phyloP scores from a whole-genome alignment of 1,140 invertebrate species.

The Chionoecetes opilio region DNA sequence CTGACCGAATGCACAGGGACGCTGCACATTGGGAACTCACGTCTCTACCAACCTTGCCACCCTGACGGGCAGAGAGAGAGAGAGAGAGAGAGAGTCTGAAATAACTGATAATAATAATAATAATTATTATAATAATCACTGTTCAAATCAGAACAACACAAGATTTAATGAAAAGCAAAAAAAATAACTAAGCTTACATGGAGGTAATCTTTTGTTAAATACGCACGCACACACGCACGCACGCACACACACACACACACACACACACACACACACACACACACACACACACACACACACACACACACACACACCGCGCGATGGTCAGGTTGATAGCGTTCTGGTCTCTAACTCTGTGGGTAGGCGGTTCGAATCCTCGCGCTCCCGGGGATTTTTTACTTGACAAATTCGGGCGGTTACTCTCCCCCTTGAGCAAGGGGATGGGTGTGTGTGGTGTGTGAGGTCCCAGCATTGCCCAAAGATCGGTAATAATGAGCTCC shows the following conservation, averaged over 20 bases:
- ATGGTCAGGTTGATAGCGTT: too few species aligned
- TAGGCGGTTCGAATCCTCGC: too few species aligned
- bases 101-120: neutral
- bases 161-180: neutral
- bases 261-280: constrained; percentile 51
- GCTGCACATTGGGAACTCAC: too few species aligned
- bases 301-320: neutral
- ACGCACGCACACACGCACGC: neutral
- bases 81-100: constrained; percentile 36
- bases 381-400: too few species aligned
- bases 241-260: constrained; percentile 40
- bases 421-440: too few species aligned
- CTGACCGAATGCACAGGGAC: too few species aligned
- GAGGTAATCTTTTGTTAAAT: neutral
- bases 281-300: constrained; percentile 46
- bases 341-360: too few species aligned
- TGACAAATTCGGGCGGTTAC: too few species aligned
- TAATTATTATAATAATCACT: neutral
- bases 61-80: constrained; percentile 47
- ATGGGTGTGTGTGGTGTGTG: too few species aligned
- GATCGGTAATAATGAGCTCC: too few species aligned
- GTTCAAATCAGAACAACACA: neutral
- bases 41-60: too few species aligned
- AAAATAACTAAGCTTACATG: neutral
- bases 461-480: too few species aligned